These are phyloP conservation scores for Semotilus atromaculatus DNA, from an alignment of 2,797 vertebrate species.

Conservation along the genomic window DNA sequence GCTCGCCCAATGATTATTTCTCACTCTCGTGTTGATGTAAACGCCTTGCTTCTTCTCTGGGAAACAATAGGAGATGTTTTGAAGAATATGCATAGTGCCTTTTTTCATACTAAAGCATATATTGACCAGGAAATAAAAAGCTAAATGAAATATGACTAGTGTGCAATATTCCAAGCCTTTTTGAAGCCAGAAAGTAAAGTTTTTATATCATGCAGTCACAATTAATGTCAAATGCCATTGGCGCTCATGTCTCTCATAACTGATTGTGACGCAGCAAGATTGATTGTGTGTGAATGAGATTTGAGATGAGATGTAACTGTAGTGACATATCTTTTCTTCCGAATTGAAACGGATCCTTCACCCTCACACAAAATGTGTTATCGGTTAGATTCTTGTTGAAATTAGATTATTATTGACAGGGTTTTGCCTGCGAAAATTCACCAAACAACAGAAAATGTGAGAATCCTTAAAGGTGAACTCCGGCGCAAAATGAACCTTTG, in stretches of 20 bases:
- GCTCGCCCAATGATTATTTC: neutral
- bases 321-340: neutral
- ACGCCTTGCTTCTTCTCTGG: neutral
- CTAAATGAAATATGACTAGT: neutral
- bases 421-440: neutral
- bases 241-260: neutral
- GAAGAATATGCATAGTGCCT: neutral
- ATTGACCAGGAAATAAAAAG: neutral
- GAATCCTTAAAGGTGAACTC: too few relatives aligned
- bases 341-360: neutral
- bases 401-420: neutral
- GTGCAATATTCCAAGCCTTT: neutral
- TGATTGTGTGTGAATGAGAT: neutral
- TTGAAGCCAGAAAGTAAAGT: neutral
- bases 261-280: neutral
- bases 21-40: neutral
- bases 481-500: too few relatives aligned
- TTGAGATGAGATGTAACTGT: neutral
- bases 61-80: neutral
- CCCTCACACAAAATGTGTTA: neutral
- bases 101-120: neutral
- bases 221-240: neutral
- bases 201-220: neutral
- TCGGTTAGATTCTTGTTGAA: neutral
- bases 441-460: neutral